phyloP scores from a whole-genome alignment of 2,797 vertebrate species.

The Botia almorhae region DNA sequence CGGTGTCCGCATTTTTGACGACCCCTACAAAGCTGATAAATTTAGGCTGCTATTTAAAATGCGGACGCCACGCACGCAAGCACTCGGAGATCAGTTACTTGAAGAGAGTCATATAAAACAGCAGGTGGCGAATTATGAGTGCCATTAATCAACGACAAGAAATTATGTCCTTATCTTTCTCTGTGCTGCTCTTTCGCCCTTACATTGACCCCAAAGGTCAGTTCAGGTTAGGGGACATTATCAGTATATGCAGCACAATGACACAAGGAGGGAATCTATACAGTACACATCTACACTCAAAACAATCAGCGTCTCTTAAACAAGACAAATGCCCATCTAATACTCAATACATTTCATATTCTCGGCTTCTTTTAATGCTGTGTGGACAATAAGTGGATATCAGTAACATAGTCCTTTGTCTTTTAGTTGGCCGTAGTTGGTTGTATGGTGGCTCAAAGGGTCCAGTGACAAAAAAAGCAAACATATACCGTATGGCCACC shows the following conservation, averaged over 20 bases:
- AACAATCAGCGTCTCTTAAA: background rate
- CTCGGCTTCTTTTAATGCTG: background rate
- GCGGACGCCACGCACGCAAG: slow-evolving; percentile 75
- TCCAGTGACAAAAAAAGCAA: slow-evolving; percentile 73
- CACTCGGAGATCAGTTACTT: slow-evolving; percentile 84
- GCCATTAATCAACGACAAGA: slow-evolving; percentile 76
- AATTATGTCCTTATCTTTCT: slow-evolving; percentile 51
- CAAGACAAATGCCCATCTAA: background rate
- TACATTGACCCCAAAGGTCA: slow-evolving; percentile 29
- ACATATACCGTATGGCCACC: slow-evolving; percentile 69
- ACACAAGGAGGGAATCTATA: background rate
- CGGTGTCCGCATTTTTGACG: slow-evolving; percentile 68
- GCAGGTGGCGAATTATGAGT: slow-evolving; percentile 85
- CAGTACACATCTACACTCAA: background rate
- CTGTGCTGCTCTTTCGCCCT: slow-evolving; percentile 27
- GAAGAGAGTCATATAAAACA: slow-evolving; percentile 79
- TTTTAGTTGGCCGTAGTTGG: too few species aligned
- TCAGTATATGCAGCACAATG: background rate
- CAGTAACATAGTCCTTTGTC: background rate
- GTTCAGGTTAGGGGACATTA: slow-evolving; percentile 11
- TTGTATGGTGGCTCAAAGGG: slow-evolving; percentile 3
- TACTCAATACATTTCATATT: background rate
- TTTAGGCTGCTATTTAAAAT: slow-evolving; percentile 84
- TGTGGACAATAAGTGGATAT: background rate
- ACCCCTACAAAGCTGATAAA: slow-evolving; percentile 82